Conservation (phyloP, 2,888 invertebrate genomes). For the Carabus problematicus region DNA sequence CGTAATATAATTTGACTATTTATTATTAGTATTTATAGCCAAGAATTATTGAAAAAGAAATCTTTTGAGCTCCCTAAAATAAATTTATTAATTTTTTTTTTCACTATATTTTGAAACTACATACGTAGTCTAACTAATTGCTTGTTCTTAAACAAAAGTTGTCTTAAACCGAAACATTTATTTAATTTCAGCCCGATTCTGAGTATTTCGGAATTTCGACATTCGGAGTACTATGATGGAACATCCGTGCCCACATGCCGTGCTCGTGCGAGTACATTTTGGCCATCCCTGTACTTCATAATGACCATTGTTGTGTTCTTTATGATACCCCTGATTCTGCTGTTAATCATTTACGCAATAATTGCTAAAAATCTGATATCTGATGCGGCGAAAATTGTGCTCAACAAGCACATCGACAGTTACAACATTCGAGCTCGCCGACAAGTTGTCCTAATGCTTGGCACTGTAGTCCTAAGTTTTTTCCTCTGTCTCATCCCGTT, state of each 20-base stretch:
- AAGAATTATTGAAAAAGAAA: no score
- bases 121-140: no score
- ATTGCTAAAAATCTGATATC: slow-evolving; percentile 85
- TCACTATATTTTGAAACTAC: no score
- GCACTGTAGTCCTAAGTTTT: slow-evolving; percentile 86
- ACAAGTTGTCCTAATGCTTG: slow-evolving; percentile 87
- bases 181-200: slow-evolving; percentile 79
- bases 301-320: slow-evolving; percentile 82
- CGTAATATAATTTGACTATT: no score
- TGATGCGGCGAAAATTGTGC: slow-evolving; percentile 69
- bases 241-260: slow-evolving; percentile 76
- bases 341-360: slow-evolving; percentile 81
- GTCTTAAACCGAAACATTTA: slow-evolving; percentile 45
- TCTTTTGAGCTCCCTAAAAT: no score
- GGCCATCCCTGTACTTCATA: slow-evolving; percentile 82
- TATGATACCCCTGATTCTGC: slow-evolving; percentile 78
- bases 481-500: slow-evolving; percentile 90
- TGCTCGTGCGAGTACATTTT: slow-evolving; percentile 77
- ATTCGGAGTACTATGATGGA: slow-evolving; percentile 73
- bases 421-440: slow-evolving; percentile 75
- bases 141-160: no score
- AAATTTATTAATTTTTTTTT: no score
- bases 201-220: slow-evolving; percentile 76
- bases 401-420: slow-evolving; percentile 76
- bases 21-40: no score